Percentiles rank a stretch among this genome's conserved stretches.
phyloP scores from a whole-genome alignment of 1,140 invertebrate genomes.

The Rhagoletis zephyria region DNA sequence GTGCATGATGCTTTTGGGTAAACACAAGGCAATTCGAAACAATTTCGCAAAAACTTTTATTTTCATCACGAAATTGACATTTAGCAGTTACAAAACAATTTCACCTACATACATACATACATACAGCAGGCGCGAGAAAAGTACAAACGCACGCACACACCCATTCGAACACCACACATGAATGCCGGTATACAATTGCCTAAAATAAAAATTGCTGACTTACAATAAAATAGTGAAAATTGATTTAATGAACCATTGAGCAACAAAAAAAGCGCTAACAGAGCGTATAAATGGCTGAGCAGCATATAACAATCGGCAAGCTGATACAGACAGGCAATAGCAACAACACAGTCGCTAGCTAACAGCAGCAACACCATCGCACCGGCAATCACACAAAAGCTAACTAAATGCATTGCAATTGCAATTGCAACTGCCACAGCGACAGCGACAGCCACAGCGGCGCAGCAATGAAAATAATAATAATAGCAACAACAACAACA shows the following conservation, averaged over 20 bases:
- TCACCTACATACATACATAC: constrained; percentile 25
- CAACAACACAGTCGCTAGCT: constrained; percentile 11
- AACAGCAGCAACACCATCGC: constrained; percentile 41
- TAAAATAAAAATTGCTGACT: not conserved
- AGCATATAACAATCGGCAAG: not conserved
- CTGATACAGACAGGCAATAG: not conserved
- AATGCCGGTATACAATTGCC: not conserved
- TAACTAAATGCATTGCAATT: constrained; percentile 32
- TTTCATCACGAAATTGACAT: constrained; percentile 56
- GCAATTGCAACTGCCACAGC: not conserved
- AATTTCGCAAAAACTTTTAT: constrained; percentile 39
- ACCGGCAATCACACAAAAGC: constrained; percentile 7
- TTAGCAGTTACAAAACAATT: constrained; percentile 46
- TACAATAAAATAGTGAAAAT: constrained; percentile 48
- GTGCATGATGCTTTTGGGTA: too few relatives aligned
- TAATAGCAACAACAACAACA: not conserved
- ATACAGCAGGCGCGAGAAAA: not conserved
- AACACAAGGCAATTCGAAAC: not conserved
- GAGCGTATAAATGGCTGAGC: not conserved
- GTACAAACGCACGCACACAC: not conserved
- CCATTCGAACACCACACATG: not conserved
- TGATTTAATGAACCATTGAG: constrained; percentile 45
- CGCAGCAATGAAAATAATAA: not conserved
- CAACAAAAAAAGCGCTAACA: constrained; percentile 34
- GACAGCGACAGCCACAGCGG: not conserved